Percentiles rank a stretch among this genome's conserved stretches.
These are phyloP conservation scores for Phallusia fumigata DNA, from an alignment of 23 tunicate genomes.

Conservation along the genomic window DNA sequence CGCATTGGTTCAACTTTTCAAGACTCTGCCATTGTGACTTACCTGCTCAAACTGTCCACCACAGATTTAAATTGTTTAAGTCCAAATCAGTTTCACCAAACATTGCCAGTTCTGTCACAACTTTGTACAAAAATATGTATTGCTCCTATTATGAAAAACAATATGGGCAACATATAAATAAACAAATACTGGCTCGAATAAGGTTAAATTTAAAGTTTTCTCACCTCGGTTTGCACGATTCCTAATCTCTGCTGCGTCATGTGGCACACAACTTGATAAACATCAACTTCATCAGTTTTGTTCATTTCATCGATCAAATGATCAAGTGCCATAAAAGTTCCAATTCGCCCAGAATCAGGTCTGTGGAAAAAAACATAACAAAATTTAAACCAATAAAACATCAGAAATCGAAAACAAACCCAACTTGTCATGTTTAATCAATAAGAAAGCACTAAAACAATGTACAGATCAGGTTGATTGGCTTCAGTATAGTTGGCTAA, in stretches of 20 bases:
- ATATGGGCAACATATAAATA: background rate
- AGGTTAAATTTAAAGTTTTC: background rate
- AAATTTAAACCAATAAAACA: background rate
- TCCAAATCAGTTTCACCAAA: slow-evolving; percentile 54
- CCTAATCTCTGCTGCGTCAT: background rate
- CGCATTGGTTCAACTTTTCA: background rate
- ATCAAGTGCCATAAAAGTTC: slow-evolving; percentile 5
- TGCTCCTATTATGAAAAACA: slow-evolving; percentile 30
- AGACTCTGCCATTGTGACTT: background rate
- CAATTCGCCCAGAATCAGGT: background rate
- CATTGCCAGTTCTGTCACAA: slow-evolving; percentile 18
- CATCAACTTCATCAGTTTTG: background rate
- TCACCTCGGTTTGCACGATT: background rate
- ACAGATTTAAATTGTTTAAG: slow-evolving; percentile 33
- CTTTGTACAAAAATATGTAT: slow-evolving; percentile 44
- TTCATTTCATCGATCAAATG: background rate
- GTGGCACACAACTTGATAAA: background rate
- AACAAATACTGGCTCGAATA: background rate
- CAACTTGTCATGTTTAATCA: background rate
- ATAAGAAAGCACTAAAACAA: background rate
- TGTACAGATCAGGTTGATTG: too few species aligned
- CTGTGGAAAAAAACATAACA: background rate
- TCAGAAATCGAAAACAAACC: background rate
- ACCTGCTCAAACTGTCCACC: background rate
- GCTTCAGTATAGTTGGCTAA: background rate